Percentiles rank a stretch among this genome's conserved stretches.
Evolutionary conservation across 2,888 invertebrate species (phyloP).

Genomic region (Ennomos erosarius): DNA sequence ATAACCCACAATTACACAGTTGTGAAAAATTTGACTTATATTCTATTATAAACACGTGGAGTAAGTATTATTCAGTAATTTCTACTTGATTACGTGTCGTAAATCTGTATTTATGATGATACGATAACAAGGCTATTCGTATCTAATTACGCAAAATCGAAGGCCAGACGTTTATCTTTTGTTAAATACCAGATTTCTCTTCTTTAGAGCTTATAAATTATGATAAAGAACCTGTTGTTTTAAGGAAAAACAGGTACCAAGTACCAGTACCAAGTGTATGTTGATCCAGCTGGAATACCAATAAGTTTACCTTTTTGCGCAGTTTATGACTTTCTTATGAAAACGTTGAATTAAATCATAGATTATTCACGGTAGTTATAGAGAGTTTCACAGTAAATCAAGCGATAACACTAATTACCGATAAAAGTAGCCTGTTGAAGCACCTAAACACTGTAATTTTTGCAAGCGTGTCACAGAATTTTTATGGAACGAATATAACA

Average conservation of each 20-base stretch:
- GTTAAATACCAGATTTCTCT: slow-evolving; percentile 11
- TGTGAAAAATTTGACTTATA: not conserved
- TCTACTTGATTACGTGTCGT: slow-evolving; percentile 33
- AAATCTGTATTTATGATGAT: slow-evolving; percentile 16
- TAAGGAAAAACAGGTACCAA: slow-evolving; percentile 8
- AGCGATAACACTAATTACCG: slow-evolving; percentile 41
- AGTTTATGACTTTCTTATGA: slow-evolving; percentile 13
- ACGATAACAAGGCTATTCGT: slow-evolving; percentile 32
- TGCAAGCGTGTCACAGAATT: slow-evolving; percentile 17
- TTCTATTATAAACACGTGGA: not conserved
- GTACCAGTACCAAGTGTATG: slow-evolving; percentile 8
- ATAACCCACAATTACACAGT: not conserved
- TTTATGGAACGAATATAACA: not conserved
- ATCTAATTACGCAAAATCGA: slow-evolving; percentile 24
- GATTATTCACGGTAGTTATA: slow-evolving; percentile 30
- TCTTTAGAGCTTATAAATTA: not conserved
- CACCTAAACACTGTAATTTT: slow-evolving; percentile 40
- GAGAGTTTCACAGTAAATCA: slow-evolving; percentile 53
- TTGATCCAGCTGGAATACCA: slow-evolving; percentile 27
- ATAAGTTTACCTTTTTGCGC: slow-evolving; percentile 37
- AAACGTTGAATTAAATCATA: slow-evolving; percentile 10
- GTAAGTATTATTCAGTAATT: slow-evolving; percentile 25
- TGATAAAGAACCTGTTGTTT: slow-evolving; percentile 11
- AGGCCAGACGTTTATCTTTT: slow-evolving; percentile 14
- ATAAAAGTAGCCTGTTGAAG: slow-evolving; percentile 30